Percentiles rank a stretch among this genome's conserved stretches.
phyloP scores from a whole-genome alignment of 1,140 invertebrate species.

The Nasonia giraulti region DNA sequence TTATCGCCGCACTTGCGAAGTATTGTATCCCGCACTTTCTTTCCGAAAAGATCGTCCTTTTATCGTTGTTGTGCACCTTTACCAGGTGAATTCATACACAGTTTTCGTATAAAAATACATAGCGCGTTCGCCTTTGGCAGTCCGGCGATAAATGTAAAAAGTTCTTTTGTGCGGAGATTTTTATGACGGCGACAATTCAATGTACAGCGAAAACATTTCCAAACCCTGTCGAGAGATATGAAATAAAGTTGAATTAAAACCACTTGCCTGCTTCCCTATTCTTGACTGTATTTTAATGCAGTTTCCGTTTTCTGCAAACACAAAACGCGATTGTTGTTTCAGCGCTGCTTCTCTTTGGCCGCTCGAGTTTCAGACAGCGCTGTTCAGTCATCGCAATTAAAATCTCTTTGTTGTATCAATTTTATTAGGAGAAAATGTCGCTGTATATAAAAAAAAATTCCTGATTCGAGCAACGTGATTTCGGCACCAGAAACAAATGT shows the following conservation, averaged over 20 bases:
- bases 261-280: background rate
- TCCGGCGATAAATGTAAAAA: too few species aligned
- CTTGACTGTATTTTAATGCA: background rate
- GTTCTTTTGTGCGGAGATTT: too few species aligned
- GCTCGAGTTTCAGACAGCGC: background rate
- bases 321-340: background rate
- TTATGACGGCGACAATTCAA: too few species aligned
- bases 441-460: too few species aligned
- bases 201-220: background rate
- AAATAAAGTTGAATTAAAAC: background rate
- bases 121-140: too few species aligned
- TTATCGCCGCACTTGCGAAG: background rate
- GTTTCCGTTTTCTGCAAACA: background rate
- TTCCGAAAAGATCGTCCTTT: background rate
- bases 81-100: too few species aligned
- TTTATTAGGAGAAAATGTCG: background rate
- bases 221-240: background rate
- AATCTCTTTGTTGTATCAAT: background rate
- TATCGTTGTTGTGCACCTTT: background rate
- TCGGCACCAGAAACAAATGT: background rate
- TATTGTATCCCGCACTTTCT: background rate
- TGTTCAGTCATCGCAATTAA: background rate
- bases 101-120: too few species aligned
- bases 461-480: too few species aligned
- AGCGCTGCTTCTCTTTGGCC: background rate